phyloP scores from a whole-genome alignment of 1,140 invertebrate species.

The Nilaparvata lugens region DNA sequence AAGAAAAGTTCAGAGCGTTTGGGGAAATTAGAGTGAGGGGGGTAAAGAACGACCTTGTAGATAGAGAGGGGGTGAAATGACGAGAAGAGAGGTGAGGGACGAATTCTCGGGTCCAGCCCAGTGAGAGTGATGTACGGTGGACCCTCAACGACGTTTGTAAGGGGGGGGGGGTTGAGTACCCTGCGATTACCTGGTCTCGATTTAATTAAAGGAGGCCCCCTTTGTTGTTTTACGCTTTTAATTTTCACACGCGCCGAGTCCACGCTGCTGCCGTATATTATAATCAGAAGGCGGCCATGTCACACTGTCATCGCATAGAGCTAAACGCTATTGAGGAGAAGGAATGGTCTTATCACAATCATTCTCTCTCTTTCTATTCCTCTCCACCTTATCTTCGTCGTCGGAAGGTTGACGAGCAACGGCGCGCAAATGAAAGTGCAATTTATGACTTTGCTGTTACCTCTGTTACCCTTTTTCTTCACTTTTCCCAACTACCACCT shows the following conservation, averaged over 20 bases:
- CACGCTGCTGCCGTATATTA: background rate
- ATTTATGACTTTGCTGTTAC: background rate
- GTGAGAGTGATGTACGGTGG: too few relatives aligned
- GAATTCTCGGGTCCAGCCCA: too few relatives aligned
- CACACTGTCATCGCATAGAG: background rate
- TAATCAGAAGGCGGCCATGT: background rate
- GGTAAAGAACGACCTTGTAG: too few relatives aligned
- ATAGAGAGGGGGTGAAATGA: too few relatives aligned
- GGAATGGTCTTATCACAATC: background rate
- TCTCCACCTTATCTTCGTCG: background rate
- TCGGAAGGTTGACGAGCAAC: too few relatives aligned
- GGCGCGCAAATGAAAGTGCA: too few relatives aligned
- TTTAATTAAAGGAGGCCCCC: background rate
- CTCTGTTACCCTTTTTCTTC: background rate
- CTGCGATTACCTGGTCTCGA: too few relatives aligned
- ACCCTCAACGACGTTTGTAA: too few relatives aligned
- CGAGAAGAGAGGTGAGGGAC: too few relatives aligned
- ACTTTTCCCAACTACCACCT: constrained; percentile 1
- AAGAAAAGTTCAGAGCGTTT: too few relatives aligned
- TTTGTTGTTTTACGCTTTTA: background rate
- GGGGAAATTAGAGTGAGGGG: too few relatives aligned
- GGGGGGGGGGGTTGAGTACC: too few relatives aligned
- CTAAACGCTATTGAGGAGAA: background rate
- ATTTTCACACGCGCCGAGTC: background rate
- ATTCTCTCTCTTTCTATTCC: constrained; percentile 4